phyloP scores from a whole-genome alignment of 2,888 invertebrate species.

The Ophion ventricosus region DNA sequence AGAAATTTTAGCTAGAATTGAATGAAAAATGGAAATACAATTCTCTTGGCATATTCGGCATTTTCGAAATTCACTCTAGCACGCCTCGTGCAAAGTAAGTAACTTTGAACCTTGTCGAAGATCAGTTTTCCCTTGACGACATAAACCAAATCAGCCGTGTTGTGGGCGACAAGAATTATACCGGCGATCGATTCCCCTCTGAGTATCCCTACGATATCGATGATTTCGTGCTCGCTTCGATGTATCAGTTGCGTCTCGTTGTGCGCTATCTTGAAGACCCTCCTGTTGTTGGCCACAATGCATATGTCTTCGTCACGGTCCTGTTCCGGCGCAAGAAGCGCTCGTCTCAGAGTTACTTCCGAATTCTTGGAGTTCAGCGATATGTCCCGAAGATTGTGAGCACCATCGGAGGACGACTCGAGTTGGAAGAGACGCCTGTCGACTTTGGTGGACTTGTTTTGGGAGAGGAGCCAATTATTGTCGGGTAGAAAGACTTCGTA shows the following conservation, averaged over 20 bases:
- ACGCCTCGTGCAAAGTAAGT: not conserved
- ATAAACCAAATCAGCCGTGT: constrained; percentile 71
- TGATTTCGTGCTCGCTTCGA: constrained; percentile 67
- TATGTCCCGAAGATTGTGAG: constrained; percentile 29
- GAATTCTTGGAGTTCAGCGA: constrained; percentile 63
- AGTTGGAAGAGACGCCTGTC: constrained; percentile 70
- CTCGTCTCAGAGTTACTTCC: constrained; percentile 63
- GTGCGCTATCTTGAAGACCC: constrained; percentile 69
- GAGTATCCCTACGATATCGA: constrained; percentile 70
- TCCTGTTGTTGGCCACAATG: constrained; percentile 72
- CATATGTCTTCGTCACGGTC: constrained; percentile 67
- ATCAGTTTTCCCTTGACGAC: constrained; percentile 64
- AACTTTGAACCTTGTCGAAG: constrained; percentile 71
- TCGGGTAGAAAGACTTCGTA: constrained; percentile 71
- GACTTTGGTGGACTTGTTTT: constrained; percentile 73
- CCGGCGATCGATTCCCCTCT: constrained; percentile 68
- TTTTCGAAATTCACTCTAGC: not conserved
- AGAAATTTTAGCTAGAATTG: too few species aligned
- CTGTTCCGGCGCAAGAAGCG: constrained; percentile 50
- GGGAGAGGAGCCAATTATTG: constrained; percentile 69
- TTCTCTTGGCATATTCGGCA: not conserved
- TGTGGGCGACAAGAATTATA: constrained; percentile 68
- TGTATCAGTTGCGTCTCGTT: constrained; percentile 71
- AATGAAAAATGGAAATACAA: too few species aligned
- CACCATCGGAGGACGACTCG: not conserved